Evolutionary conservation across 2,113 vertebrate genomes (phyloP), one percentile per base, ranked within the genome.

Genomic region (Ahaetulla prasina): DNA sequence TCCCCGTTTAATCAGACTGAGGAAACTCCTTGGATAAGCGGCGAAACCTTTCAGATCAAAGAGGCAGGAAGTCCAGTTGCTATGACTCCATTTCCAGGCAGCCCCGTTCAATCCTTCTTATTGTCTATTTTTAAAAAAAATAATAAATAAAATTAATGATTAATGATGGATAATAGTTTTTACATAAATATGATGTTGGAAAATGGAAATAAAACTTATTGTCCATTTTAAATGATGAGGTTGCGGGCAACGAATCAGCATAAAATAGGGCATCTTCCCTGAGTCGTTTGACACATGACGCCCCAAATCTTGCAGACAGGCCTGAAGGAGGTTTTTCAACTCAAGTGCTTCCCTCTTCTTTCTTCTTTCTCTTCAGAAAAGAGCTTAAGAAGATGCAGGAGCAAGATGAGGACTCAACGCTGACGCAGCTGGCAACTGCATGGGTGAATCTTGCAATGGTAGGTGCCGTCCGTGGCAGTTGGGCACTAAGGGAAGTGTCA

Each of bases 301-400:
- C 8, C 74, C 74, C 68, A 2, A 3, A 8, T 39, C 68, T 35
- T 80, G 18, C 74, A 80, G 7, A 9, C 7, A 22, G 18, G 18
- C 68, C 68, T 9, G n/a, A 14, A 7, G 16, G 63, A 39, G 68
- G 12, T 35, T 25, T 85, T n/a, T 5, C n/a, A 18, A 18, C 0
- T 0, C 35, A 25, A 4, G 3, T 30, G 2, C 30, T 8, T 2
- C n/a, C 74, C 8, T 27, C 85, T n/a, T 47, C 1, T 45, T 39
- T 53, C 0, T 20, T 43, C 54, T 7, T 6, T 30, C 49, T 47
- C 74, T 50, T 49, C 96, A 99, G 99, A 92, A 99, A 99, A 94
- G 99, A 99, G 89, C 97, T 99, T 90, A 99, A 99, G 96, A 99
- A 98, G 90, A 99, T 99, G 99, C 99, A 99, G 95, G 99, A 99